Percentiles rank a stretch among this genome's conserved stretches.
phyloP scores from a whole-genome alignment of 2,113 vertebrate genomes.

The Hippocampus barbouri region DNA sequence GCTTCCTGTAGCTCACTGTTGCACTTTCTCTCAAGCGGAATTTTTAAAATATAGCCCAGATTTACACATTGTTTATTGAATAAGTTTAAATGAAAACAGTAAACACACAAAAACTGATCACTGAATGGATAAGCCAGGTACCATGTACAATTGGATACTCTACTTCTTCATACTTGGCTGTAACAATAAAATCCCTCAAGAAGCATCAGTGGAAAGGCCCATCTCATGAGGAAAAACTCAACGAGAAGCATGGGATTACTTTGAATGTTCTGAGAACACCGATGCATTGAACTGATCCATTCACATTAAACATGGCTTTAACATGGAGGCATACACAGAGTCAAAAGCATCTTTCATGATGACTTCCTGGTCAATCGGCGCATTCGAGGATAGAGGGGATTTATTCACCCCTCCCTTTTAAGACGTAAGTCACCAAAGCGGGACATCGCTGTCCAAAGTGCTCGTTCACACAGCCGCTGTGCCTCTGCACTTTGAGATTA shows the following conservation, averaged over 20 bases:
- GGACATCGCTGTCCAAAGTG: constrained; percentile 1
- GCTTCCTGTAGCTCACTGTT: constrained; percentile 34
- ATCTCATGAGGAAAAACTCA: constrained; percentile 36
- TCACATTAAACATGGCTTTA: constrained; percentile 8
- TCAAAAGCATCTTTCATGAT: constrained; percentile 1
- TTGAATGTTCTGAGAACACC: constrained; percentile 6
- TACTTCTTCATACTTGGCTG: not conserved
- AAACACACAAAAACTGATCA: not conserved
- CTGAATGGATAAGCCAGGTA: not conserved
- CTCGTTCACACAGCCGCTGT: too few relatives aligned
- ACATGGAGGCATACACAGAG: not conserved
- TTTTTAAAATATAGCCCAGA: not conserved
- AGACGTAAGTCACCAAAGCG: not conserved
- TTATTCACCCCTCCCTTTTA: too few relatives aligned
- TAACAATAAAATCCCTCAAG: not conserved
- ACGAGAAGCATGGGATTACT: not conserved
- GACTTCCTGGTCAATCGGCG: not conserved
- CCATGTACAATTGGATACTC: too few relatives aligned
- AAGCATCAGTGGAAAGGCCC: not conserved
- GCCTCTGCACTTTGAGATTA: not conserved
- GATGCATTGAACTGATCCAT: not conserved
- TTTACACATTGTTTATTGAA: not conserved
- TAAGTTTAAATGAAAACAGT: not conserved
- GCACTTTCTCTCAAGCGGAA: not conserved
- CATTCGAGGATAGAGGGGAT: not conserved